Percentiles rank a stretch among this genome's conserved stretches.
These are phyloP conservation scores for Lasioglossum malachurum DNA, from an alignment of 2,888 invertebrate genomes.

Conservation along the genomic window DNA sequence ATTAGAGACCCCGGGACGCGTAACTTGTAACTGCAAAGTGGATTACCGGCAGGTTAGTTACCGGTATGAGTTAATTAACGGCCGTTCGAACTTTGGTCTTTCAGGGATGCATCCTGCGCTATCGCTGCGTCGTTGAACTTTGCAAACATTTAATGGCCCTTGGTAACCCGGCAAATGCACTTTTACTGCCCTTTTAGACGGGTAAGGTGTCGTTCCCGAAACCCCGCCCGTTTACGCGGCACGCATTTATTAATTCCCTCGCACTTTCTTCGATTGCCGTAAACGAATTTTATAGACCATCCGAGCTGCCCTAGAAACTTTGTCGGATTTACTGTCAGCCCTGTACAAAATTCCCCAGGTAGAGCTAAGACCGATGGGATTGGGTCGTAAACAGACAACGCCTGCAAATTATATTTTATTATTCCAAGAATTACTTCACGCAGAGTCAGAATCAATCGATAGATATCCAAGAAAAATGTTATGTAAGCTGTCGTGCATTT, in stretches of 20 bases:
- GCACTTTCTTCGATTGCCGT: slow-evolving; percentile 1
- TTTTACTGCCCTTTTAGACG: slow-evolving; percentile 42
- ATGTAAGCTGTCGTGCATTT: background rate
- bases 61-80: slow-evolving; percentile 71
- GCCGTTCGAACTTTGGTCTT: slow-evolving; percentile 71
- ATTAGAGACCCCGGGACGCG: slow-evolving; percentile 66
- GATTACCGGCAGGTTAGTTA: slow-evolving; percentile 64
- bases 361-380: background rate
- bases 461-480: background rate
- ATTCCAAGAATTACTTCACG: background rate
- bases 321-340: background rate
- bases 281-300: slow-evolving; percentile 15
- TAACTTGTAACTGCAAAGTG: slow-evolving; percentile 67
- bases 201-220: background rate
- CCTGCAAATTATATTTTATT: background rate
- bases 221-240: background rate
- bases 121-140: slow-evolving; percentile 52
- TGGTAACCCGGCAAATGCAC: slow-evolving; percentile 49
- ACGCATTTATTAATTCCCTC: background rate
- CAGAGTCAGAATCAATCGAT: background rate
- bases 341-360: background rate
- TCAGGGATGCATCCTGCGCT: slow-evolving; percentile 54
- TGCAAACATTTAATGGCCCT: slow-evolving; percentile 55
- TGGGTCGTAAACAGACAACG: background rate
- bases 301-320: background rate